Base-by-base conservation (phyloP, 2,113 vertebrate species). In the Sylvia atricapilla region DNA sequence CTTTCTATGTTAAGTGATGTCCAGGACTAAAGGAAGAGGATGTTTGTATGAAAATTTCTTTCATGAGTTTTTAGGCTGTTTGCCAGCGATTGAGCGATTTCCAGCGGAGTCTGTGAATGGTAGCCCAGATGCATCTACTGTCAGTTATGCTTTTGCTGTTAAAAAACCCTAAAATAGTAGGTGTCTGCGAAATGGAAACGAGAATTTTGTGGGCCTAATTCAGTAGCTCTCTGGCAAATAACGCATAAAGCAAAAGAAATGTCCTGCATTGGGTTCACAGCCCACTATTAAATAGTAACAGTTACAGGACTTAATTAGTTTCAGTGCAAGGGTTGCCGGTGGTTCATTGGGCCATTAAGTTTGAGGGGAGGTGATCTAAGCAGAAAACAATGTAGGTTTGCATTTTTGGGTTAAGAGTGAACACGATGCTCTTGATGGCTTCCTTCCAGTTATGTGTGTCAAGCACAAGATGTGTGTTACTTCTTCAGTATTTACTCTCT, bases 331-430 rank as follows among this genome's bases (percentile, higher is more conserved):
- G 46, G 35, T 93, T 87, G 81, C 39, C 9, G 2, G 25, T 82
- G 77, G 27, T 82, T 93, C 79, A 20, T 11, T 63, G 72, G 83
- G 50, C 59, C 83, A 63, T 92, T 73, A 90, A 66, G 50, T n/a
- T 49, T 66, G 31, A 74, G 39, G n/a, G 64, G 52, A 86, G 84
- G 68, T 96, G 95, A 94, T 81, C 55, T 94, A 87, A 96, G 77
- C 64, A 66, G 62, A 30, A 73, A 92, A 84, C 84, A 93, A 92
- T 75, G 91, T 41, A 55, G 64, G 52, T 84, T 84, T 93, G 72
- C 8, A 0, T 92, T 94, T 92, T 93, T 89, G 37, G 59, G 49
- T 74, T 81, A 33, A 76, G 88, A 25, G 49, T 79, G 50, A 89
- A 7, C 62, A 35, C 33, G 21, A 33, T 75, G 19, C 43, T 58